Base-by-base conservation (phyloP, 2,797 vertebrate genomes). In the Sebastes trivittatus region DNA sequence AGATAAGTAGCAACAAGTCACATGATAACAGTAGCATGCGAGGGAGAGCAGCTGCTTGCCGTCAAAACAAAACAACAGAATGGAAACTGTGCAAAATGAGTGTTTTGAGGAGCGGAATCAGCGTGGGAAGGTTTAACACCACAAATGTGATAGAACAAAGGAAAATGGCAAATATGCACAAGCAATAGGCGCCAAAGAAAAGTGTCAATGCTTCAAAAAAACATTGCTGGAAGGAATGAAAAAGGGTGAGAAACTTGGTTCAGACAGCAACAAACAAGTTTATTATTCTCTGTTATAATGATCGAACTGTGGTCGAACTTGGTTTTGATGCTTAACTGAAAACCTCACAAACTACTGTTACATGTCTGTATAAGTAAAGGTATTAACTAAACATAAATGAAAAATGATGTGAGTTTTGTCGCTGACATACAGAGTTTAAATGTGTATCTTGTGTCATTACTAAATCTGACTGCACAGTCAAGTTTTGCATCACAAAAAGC, bases 41-140 rank as follows among this genome's bases (percentile, higher is more conserved):
- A 64, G 18, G 16, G 55, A 54, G 77, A 81, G 62, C 75, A 75
- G 78, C 67, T 85, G 52, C 29, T 64, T 62, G 22, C 38, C 18
- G 16, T 87, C 87, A 85, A 79, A 87, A 85, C 66, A 81, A 72
- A 64, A 65, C 69, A 71, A 56, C 74, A 67, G 18, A 83, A 56
- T 27, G 25, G 27, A 80, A 77, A 81, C 49, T 79, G 61, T 55
- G 52, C 23, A 72, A 58, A 71, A 58, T 27, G 22, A 67, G 38
- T 61, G 58, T 73, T 82, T 63, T 23, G n/a, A 78, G 34, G 71
- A 65, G 42, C 2, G 16, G 64, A 79, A 77, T 66, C 20, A 46
- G 80, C 36, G 49, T 77, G 69, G 78, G 65, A 78, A 29, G 75
- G 10, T 81, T 80, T 70, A 70, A 72, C 75, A 81, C 72, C 65